A percentile compares a stretch with the other conserved stretches of the same genome.
Evolutionary conservation across 2,888 invertebrate species (phyloP).

Genomic region (Parnassius orleans): DNA sequence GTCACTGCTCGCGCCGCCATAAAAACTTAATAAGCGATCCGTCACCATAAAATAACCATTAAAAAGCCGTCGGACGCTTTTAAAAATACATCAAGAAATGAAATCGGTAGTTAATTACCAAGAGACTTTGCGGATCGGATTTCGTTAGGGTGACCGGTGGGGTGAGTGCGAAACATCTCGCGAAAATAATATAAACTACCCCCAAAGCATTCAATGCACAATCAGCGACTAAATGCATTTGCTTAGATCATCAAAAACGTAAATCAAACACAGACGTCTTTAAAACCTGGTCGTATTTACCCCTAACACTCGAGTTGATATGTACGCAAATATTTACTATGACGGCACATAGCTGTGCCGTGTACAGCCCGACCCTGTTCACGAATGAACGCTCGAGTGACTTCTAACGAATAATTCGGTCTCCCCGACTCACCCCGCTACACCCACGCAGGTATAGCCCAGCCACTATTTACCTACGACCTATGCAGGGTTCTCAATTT

Average conservation of each 20-base stretch:
- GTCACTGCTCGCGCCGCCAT: conserved; percentile 66
- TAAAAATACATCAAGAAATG: conserved; percentile 80
- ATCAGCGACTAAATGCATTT: conserved; percentile 27
- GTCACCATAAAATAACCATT: conserved; percentile 81
- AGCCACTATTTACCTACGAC: conserved; percentile 52
- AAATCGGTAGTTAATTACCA: conserved; percentile 80
- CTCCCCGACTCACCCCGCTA: conserved; percentile 37
- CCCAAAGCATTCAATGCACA: conserved; percentile 21
- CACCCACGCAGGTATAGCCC: conserved; percentile 40
- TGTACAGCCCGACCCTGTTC: conserved; percentile 65
- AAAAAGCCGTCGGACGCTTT: conserved; percentile 79
- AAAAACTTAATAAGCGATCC: conserved; percentile 80
- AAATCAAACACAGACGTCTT: conserved; percentile 40
- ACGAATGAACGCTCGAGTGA: conserved; percentile 72
- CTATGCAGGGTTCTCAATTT: conserved; percentile 61
- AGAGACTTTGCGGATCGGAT: conserved; percentile 73
- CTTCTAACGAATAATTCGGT: conserved; percentile 66
- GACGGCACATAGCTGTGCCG: conserved; percentile 67
- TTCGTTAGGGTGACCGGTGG: conserved; percentile 52
- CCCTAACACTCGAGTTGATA: conserved; percentile 61
- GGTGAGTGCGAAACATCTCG: conserved; percentile 37
- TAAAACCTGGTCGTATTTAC: conserved; percentile 42
- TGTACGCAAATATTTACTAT: conserved; percentile 78
- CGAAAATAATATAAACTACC: conserved; percentile 20
- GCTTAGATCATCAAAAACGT: conserved; percentile 38